Base-by-base conservation (phyloP, 2,113 vertebrate genomes). In the Sebastes schlegelii region DNA sequence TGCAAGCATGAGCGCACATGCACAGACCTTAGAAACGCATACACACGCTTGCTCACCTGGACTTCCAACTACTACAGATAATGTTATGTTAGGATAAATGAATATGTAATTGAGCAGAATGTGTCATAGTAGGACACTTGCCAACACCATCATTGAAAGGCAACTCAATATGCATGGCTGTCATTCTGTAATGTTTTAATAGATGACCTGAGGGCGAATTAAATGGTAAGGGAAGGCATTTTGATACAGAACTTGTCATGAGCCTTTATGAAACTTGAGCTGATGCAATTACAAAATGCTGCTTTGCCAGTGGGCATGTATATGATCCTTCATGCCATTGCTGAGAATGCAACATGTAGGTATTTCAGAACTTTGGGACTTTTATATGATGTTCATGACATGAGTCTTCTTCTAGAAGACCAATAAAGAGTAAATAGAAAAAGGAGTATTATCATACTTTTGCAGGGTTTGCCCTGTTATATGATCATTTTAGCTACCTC, bases 201-300 rank as follows among this genome's bases (percentile, higher is more conserved):
- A 79, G 60, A 84, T 77, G 61, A 77, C 83, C 78, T 12, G 17
- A 43, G 61, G 80, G 69, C 4, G 70, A 77, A 63, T 83, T 82
- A 84, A 91, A 83, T 23, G 34, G 61, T 71, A 67, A 84, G 49
- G 71, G 16, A 66, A 77, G 17, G 42, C 73, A 46, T 58, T 87
- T 54, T 52, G 49, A 79, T 84, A 80, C 57, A 71, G n/a, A 82
- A 67, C 68, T 48, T 82, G 63, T 55, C 48, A 80, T n/a, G 11
- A 82, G 65, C 51, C 54, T 69, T 70, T 60, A 77, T 65, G 81
- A 83, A 87, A 88, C 46, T 14, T 54, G 40, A 78, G 62, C 74
- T 80, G 80, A 84, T 85, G 60, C 68, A 88, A 75, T 78, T 77
- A 75, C 86, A 84, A 67, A 69, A 67, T 64, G 43, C n/a, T 12